Evolutionary conservation across 2,888 invertebrate species (phyloP).

Genomic region (Muscina levida): DNA sequence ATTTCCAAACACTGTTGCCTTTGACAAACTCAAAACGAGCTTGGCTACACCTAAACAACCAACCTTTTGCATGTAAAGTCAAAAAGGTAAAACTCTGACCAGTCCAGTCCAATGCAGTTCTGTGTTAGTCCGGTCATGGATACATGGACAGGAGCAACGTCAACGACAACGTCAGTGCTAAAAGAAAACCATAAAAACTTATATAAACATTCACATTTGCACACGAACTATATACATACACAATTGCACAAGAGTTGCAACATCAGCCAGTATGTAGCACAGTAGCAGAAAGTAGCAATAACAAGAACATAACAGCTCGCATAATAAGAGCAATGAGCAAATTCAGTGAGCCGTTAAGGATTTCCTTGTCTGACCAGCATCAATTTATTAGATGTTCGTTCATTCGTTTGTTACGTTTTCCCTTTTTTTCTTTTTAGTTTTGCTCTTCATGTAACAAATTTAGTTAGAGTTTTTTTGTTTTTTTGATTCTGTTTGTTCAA

Average conservation of each 20-base stretch:
- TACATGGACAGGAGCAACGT: conserved; percentile 28
- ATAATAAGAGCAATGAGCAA: conserved; percentile 61
- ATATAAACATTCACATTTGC: conserved; percentile 39
- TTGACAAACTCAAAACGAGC: neutral
- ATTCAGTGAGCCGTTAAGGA: conserved; percentile 66
- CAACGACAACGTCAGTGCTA: neutral
- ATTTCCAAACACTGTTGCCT: conserved; percentile 19
- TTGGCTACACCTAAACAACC: neutral
- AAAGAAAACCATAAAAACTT: neutral
- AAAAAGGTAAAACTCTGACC: conserved; percentile 26
- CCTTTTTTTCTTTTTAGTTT: conserved; percentile 14
- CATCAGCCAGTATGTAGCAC: neutral
- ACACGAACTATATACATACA: conserved; percentile 2
- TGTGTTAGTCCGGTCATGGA: neutral
- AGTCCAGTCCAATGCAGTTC: conserved; percentile 17
- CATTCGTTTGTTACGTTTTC: conserved; percentile 10
- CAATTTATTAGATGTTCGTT: conserved; percentile 63
- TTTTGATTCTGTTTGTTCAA: neutral
- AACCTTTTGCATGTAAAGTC: conserved; percentile 36
- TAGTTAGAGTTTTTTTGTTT: conserved; percentile 31
- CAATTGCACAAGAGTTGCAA: conserved; percentile 32
- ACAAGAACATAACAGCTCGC: conserved; percentile 42
- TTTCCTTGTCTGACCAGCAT: conserved; percentile 66
- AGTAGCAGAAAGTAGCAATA: conserved; percentile 27
- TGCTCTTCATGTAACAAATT: conserved; percentile 27